phyloP scores from a whole-genome alignment of 2,888 invertebrate genomes.

The Ashinkailepas kermadecensis region DNA sequence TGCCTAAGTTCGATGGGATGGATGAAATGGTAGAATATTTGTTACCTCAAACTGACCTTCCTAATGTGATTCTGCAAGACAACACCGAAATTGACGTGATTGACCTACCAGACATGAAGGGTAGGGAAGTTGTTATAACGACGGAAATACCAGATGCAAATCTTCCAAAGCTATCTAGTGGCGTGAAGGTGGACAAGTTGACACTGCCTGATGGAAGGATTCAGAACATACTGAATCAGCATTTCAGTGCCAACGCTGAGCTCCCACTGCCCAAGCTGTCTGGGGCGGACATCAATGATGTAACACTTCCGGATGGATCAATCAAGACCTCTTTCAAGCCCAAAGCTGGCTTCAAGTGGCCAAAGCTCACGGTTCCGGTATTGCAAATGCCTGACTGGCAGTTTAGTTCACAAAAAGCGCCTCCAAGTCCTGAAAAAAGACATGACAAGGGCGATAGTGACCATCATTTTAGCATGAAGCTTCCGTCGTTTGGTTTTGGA shows the following conservation, averaged over 20 bases:
- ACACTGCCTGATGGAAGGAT: neutral
- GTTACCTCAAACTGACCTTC: neutral
- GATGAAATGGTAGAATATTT: neutral
- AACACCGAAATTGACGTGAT: neutral
- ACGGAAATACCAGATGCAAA: neutral
- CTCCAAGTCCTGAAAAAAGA: neutral
- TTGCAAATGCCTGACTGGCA: neutral
- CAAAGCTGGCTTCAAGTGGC: conserved; percentile 1
- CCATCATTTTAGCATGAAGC: neutral
- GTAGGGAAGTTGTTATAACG: neutral
- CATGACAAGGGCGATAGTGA: neutral
- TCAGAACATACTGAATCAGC: neutral
- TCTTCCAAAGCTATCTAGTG: neutral
- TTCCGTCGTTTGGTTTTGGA: neutral
- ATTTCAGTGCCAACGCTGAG: neutral
- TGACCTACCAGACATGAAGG: conserved; percentile 5
- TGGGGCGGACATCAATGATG: neutral
- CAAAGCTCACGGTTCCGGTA: neutral
- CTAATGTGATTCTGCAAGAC: neutral
- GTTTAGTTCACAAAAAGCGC: neutral
- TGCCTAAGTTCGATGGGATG: neutral
- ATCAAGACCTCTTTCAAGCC: neutral
- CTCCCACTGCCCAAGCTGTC: neutral
- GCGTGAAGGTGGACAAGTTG: neutral
- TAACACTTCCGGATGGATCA: neutral